Conservation (phyloP, 92 coral and sea anemone genomes). For the Blastomussa wellsi region DNA sequence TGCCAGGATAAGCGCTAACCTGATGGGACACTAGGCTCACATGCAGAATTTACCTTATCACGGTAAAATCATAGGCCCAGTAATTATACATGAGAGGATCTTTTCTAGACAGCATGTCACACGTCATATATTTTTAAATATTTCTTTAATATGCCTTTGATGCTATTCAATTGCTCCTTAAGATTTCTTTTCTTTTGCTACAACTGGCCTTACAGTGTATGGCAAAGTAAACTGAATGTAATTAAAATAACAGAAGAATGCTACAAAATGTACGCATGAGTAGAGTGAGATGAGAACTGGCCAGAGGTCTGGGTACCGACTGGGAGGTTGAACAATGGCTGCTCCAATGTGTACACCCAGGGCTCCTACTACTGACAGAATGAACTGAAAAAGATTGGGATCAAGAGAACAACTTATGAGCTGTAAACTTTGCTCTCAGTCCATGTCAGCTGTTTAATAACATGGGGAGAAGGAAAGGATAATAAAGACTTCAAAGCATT, state of each 20-base stretch:
- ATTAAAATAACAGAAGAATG: conserved; percentile 78
- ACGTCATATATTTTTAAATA: too few species aligned
- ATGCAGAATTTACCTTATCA: too few species aligned
- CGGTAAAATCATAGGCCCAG: too few species aligned
- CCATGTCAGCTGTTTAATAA: too few species aligned
- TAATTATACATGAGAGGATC: too few species aligned
- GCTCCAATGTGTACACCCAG: conserved; percentile 69
- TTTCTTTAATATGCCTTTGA: neutral
- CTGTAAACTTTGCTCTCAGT: neutral
- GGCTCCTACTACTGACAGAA: conserved; percentile 69
- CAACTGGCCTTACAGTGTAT: conserved; percentile 34
- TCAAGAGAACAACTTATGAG: neutral
- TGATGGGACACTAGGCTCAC: too few species aligned
- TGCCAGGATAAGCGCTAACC: too few species aligned
- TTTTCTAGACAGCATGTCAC: too few species aligned
- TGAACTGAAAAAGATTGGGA: conserved; percentile 59
- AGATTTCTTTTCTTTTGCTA: conserved; percentile 31
- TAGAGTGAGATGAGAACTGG: conserved; percentile 91
- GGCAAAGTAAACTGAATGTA: conserved; percentile 78
- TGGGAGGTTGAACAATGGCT: conserved; percentile 67
- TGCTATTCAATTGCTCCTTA: neutral
- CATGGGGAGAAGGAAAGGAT: neutral
- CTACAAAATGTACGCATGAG: conserved; percentile 78
- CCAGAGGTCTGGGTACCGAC: conserved; percentile 87
- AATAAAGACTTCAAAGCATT: too few species aligned